Conservation (phyloP, 2,797 vertebrate genomes). For the Aythya fuligula region DNA sequence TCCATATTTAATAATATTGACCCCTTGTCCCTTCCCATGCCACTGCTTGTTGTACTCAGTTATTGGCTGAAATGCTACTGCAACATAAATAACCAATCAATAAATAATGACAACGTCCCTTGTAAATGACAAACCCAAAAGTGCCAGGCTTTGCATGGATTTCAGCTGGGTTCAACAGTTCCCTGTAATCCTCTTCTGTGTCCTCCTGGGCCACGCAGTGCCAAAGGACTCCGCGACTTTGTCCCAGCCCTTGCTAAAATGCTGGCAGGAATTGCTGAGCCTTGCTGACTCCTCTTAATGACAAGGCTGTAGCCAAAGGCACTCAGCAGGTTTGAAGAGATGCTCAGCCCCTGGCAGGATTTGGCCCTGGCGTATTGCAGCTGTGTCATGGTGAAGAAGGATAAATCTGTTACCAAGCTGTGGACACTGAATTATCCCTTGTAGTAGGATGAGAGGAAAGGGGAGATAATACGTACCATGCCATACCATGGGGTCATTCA, state of each 20-base stretch:
- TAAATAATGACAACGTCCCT: slow-evolving; percentile 3
- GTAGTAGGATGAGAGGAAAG: neutral
- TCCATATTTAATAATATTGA: neutral
- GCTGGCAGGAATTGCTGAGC: neutral
- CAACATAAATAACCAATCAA: neutral
- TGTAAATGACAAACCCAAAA: slow-evolving; percentile 10
- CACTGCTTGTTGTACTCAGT: neutral
- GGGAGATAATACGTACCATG: neutral
- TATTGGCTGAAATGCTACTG: neutral
- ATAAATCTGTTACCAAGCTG: neutral
- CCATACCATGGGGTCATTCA: neutral
- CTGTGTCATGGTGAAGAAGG: neutral
- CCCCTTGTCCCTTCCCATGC: neutral
- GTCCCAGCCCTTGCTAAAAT: neutral
- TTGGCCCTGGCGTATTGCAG: neutral
- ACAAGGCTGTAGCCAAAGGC: neutral
- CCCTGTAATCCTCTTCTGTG: neutral
- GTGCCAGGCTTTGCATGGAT: slow-evolving; percentile 13
- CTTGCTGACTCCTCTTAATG: neutral
- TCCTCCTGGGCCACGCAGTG: slow-evolving; percentile 14
- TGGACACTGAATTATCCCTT: neutral
- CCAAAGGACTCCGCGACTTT: slow-evolving; percentile 43
- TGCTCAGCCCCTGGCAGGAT: neutral
- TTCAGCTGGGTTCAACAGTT: slow-evolving; percentile 5
- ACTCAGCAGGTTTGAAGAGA: neutral